Conservation (phyloP, 2,113 vertebrate species). For the Gracilinanus agilis region DNA sequence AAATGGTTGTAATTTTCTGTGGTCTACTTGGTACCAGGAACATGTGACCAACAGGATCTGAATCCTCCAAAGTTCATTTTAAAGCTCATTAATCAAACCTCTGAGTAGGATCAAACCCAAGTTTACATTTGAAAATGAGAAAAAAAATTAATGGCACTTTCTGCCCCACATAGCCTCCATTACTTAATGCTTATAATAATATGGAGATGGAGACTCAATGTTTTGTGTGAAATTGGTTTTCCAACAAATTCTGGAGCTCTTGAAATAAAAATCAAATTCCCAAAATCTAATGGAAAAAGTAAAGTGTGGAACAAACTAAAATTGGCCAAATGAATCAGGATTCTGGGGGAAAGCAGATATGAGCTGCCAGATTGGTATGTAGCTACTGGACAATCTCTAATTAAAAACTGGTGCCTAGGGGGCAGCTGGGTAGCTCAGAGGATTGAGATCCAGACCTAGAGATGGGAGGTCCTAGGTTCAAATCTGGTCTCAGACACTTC, state of each 20-base stretch:
- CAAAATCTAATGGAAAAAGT: slow-evolving; percentile 40
- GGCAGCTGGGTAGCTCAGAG: too few species aligned
- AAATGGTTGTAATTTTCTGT: not conserved
- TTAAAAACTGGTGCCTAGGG: slow-evolving; percentile 21
- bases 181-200: slow-evolving; percentile 69
- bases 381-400: not conserved
- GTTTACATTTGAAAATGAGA: slow-evolving; percentile 64
- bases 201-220: slow-evolving; percentile 75
- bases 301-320: slow-evolving; percentile 26
- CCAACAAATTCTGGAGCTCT: slow-evolving; percentile 69
- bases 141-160: slow-evolving; percentile 67
- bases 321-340: not conserved
- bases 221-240: slow-evolving; percentile 73
- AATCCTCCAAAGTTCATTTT: slow-evolving; percentile 50
- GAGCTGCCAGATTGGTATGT: slow-evolving; percentile 8
- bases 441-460: too few species aligned
- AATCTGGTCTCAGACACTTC: too few species aligned
- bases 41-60: not conserved
- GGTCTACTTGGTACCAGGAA: not conserved
- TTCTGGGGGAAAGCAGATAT: not conserved
- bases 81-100: slow-evolving; percentile 36
- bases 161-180: slow-evolving; percentile 54
- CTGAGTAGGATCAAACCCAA: slow-evolving; percentile 51
- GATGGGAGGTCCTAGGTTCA: too few species aligned
- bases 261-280: slow-evolving; percentile 73